Evolutionary conservation across 2,888 invertebrate species (phyloP), one percentile per base, ranked within the genome.

Genomic region (Apamea epomidion): DNA sequence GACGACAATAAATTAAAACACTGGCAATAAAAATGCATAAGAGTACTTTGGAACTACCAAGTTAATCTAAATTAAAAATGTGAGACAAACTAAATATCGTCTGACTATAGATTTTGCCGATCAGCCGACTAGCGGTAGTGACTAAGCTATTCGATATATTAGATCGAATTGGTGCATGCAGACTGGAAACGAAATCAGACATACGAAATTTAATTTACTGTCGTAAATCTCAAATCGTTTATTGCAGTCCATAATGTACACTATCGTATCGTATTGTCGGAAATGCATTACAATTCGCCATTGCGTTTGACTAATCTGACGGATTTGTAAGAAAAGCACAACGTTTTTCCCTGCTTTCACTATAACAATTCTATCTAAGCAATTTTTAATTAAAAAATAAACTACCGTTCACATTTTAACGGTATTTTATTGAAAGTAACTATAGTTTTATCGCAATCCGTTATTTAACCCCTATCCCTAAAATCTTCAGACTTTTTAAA

Each of bases 381-480:
- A 29, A 18, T 32, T 29, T 32, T 32, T 1, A 18, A 4, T n/a
- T 5, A 16, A 29, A 21, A 21, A 21, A 62, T 32, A 32, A 21
- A 32, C 18, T 64, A 32, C 12, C 54, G 16, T 54, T 71, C 0
- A 16, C 6, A 37, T 37, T 25, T 5, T 18, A n/a, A 58, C 72
- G 10, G 54, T 72, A n/a, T 37, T 54, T 37, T 37, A 54, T 54
- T n/a, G 25, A 2, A 16, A 54, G 6, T 12, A 37, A 71, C 25
- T 54, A n/a, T n/a, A 6, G 12, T 18, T 70, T 51, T 79, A 75
- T 85, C 78, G 78, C 65, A 75, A 73, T 58, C 37, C 68, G 72
- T 75, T 78, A 67, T 73, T 58, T 78, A 12, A n/a, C 14, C 25
- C 48, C n/a, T 37, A 25, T 7, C 42, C 72, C 51, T 48, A 76